Conservation (phyloP, 2,888 invertebrate genomes). For the Arenicola marina region DNA sequence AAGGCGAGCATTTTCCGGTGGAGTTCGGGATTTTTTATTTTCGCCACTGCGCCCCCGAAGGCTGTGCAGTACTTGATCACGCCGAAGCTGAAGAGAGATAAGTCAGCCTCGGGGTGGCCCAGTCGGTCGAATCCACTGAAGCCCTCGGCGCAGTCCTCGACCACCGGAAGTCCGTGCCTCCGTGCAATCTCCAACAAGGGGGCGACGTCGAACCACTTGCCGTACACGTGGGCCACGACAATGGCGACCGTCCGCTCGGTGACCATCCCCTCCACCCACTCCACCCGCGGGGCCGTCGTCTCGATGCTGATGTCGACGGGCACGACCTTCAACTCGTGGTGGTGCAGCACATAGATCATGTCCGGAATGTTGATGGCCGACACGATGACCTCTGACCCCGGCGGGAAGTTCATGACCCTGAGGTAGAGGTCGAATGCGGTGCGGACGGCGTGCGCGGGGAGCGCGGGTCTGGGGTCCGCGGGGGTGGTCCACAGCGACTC, state of each 20-base stretch:
- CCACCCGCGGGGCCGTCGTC: conserved; percentile 51
- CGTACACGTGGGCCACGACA: conserved; percentile 58
- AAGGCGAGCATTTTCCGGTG: conserved; percentile 44
- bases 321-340: conserved; percentile 51
- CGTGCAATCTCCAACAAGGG: conserved; percentile 49
- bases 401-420: conserved; percentile 48
- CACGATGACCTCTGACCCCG: conserved; percentile 61
- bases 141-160: conserved; percentile 61
- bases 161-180: conserved; percentile 44
- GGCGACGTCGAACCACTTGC: conserved; percentile 51
- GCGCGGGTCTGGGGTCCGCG: conserved; percentile 24
- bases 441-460: conserved; percentile 36
- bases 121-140: conserved; percentile 51
- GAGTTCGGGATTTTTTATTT: conserved; percentile 45
- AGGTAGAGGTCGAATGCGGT: conserved; percentile 36
- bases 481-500: conserved; percentile 20
- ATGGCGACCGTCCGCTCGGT: conserved; percentile 55
- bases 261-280: conserved; percentile 49
- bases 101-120: conserved; percentile 55
- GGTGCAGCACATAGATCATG: conserved; percentile 51
- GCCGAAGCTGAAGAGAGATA: conserved; percentile 60
- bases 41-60: conserved; percentile 59
- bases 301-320: conserved; percentile 57
- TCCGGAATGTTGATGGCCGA: conserved; percentile 61
- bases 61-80: conserved; percentile 58